Evolutionary conservation across 1,140 invertebrate species (phyloP), one percentile per base, ranked within the genome.

Genomic region (Drosophila subobscura): DNA sequence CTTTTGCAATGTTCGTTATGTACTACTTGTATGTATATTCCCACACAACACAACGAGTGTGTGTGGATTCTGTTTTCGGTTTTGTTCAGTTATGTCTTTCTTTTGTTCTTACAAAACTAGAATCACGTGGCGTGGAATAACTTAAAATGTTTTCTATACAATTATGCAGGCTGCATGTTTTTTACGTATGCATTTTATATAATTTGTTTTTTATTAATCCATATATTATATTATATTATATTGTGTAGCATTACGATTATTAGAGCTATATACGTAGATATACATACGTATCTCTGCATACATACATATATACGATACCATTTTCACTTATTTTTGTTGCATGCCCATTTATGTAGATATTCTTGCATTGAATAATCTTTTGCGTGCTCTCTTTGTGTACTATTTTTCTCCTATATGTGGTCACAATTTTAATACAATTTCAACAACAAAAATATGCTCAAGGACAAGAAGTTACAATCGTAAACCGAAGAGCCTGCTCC

Each of bases 71-170:
- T 10, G 55, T 66, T 51, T 47, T 33, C n/a, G 25, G 25, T 27
- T 27, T 27, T 27, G 22, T 57, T 51, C 8, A 33, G 41, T 61
- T 47, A 44, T 50, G 14, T 41, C 23, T 44, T 59, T 63, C 27
- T 25, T 54, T 65, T 16, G n/a, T 63, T 59, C 68, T 66, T 72
- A 55, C 27, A 54, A 60, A 55, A 65, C 56, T 78, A 78, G 14
- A 71, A 71, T 71, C 67, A 71, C 67, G 51, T 71, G 40, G 67
- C 67, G 51, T 71, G 40, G 67, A 71, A 71, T 71, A 71, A 71
- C 41, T 71, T 59, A 50, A 71, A 47, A 71, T 59, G 33, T 50
- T 68, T 8, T 6, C 10, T 54, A 50, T 71, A 71, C 66, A 71
- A 41, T 68, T 71, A 59, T 46, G 46, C 40, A 20, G 40, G 65